These are phyloP conservation scores for Strix aluco DNA, from an alignment of 2,113 vertebrate species.

Conservation along the genomic window DNA sequence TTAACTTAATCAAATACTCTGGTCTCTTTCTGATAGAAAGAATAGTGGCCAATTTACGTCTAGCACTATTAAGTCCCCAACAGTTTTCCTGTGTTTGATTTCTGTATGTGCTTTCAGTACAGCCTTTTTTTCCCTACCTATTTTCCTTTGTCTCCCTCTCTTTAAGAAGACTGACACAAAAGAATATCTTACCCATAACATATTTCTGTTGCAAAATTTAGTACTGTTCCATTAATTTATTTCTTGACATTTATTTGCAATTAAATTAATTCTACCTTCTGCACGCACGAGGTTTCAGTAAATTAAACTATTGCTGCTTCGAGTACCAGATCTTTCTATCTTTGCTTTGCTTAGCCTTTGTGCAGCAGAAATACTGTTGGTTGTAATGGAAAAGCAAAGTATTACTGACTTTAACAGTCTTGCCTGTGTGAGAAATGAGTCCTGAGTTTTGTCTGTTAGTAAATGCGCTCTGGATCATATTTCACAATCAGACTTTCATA, in stretches of 20 bases:
- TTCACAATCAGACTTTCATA: constrained; percentile 60
- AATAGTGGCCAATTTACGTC: constrained; percentile 67
- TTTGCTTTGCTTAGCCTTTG: constrained; percentile 20
- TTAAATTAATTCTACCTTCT: constrained; percentile 18
- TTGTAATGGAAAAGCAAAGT: constrained; percentile 48
- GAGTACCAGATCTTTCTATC: neutral
- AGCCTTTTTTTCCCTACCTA: neutral
- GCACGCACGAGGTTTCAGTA: neutral
- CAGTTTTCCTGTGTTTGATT: constrained; percentile 67
- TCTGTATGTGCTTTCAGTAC: constrained; percentile 36
- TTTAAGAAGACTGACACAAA: constrained; percentile 36
- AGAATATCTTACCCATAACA: constrained; percentile 6
- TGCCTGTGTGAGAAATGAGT: constrained; percentile 61
- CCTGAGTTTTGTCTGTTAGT: constrained; percentile 55
- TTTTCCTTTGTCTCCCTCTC: constrained; percentile 55
- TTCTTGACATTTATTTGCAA: constrained; percentile 33
- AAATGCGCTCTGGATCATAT: constrained; percentile 63
- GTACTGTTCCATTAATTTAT: neutral
- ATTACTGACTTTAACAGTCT: constrained; percentile 52
- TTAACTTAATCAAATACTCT: constrained; percentile 72
- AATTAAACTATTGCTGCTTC: neutral
- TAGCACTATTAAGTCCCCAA: constrained; percentile 64
- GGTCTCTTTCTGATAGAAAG: constrained; percentile 63
- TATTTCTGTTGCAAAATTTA: constrained; percentile 3
- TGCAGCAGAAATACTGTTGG: constrained; percentile 32